Evolutionary conservation across 2,113 vertebrate genomes (phyloP), one percentile per base, ranked within the genome.

Genomic region (Platichthys stellatus): DNA sequence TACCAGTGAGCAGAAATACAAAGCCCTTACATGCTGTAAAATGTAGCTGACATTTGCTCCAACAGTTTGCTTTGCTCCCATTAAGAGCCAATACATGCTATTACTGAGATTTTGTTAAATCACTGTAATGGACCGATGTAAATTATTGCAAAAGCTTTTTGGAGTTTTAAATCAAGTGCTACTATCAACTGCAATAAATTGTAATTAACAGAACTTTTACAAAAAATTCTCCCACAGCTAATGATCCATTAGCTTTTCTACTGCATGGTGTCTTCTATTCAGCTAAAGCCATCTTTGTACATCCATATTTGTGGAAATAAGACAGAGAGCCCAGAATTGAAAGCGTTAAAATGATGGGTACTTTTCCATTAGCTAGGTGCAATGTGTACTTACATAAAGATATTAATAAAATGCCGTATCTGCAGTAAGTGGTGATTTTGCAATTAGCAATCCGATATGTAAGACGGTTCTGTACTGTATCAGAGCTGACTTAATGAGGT

Each of bases 191-290:
- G 88, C 88, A 93, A 93, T 90, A 87, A 84, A 91, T 92, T 91
- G 82, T 84, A 90, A 89, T 94, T 93, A 94, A 90, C 93, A 93
- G 92, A 83, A 86, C 47, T 88, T 92, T 90, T 89, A 90, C 93
- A 94, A 76, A 69, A 85, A 64, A 74, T 80, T 89, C 89, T 86
- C 40, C 58, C 77, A 59, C 57, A 17, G 20, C 69, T 75, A 92
- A 83, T 92, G 88, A 86, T 67, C 90, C 83, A 90, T 94, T 95
- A 93, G 91, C 88, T 83, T 93, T 80, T 74, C 26, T 90, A 90
- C 87, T 89, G 86, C 81, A 83, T 85, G 86, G 84, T 85, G 92
- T 71, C 85, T 87, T 67, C 90, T 85, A 72, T 73, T 87, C 92
- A 82, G 88, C 72, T 59, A 65, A 83, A 89, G 82, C 90, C 85